Conservation (phyloP, 2,797 vertebrate genomes). For the Lophotriccus pileatus region DNA sequence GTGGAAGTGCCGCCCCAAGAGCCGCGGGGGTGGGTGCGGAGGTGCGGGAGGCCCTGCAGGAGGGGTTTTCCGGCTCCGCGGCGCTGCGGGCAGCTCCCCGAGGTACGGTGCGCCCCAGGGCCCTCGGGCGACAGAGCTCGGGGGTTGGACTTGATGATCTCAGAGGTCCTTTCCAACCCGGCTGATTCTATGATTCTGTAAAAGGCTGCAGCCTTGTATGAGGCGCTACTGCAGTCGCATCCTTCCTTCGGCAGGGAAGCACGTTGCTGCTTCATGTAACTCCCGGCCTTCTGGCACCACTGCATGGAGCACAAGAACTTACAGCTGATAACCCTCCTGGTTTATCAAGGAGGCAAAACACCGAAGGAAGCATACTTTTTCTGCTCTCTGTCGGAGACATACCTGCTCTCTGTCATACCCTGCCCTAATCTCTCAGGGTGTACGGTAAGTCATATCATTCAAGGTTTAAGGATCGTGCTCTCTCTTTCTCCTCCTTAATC, state of each 20-base stretch:
- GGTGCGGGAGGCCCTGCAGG: not conserved
- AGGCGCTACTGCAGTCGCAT: fast-evolving
- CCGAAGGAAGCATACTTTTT: not conserved
- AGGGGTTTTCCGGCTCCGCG: not conserved
- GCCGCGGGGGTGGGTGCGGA: fast-evolving
- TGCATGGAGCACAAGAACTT: fast-evolving
- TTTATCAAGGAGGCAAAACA: not conserved
- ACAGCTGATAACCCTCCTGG: not conserved
- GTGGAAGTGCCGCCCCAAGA: not conserved
- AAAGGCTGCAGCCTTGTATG: too few species aligned
- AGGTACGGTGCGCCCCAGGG: not conserved
- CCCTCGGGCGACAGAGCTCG: too few species aligned
- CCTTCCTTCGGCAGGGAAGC: not conserved
- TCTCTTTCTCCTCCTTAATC: too few species aligned
- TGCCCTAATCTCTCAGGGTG: fast-evolving
- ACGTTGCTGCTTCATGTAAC: fast-evolving
- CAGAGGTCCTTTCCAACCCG: too few species aligned
- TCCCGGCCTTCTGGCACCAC: fast-evolving
- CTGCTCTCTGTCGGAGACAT: not conserved
- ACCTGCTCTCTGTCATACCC: not conserved
- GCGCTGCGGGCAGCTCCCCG: not conserved
- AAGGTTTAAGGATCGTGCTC: not conserved
- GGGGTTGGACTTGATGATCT: too few species aligned
- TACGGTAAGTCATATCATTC: fast-evolving
- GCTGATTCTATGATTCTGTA: too few species aligned